Evolutionary conservation across 2,888 invertebrate genomes (phyloP).

Genomic region (Tyria jacobaeae): DNA sequence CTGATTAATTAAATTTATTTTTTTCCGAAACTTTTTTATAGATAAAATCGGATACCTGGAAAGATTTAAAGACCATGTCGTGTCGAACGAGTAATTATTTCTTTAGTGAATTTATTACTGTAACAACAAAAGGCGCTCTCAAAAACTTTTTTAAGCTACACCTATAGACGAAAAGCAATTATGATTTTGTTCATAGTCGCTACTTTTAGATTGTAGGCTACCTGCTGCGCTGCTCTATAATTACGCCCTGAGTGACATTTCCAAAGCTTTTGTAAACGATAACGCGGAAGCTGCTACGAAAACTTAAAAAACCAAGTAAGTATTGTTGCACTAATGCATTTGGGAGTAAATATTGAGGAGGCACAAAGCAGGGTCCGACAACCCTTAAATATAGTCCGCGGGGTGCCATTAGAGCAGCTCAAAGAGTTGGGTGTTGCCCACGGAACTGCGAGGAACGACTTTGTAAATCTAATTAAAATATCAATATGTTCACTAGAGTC

Average conservation of each 20-base stretch:
- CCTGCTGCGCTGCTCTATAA: slow-evolving; percentile 83
- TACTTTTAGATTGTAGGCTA: slow-evolving; percentile 69
- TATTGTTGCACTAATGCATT: slow-evolving; percentile 85
- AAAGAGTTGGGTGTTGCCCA: slow-evolving; percentile 84
- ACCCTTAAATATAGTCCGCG: slow-evolving; percentile 83
- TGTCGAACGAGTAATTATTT: slow-evolving; percentile 52
- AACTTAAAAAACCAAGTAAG: slow-evolving; percentile 84
- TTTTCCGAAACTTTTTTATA: background rate
- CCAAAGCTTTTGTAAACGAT: slow-evolving; percentile 84
- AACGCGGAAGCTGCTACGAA: slow-evolving; percentile 85
- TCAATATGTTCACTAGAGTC: slow-evolving; percentile 83
- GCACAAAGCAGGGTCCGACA: slow-evolving; percentile 80
- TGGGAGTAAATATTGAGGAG: slow-evolving; percentile 86
- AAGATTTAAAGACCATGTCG: slow-evolving; percentile 31
- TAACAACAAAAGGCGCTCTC: slow-evolving; percentile 64
- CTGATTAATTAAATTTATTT: background rate
- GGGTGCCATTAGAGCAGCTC: slow-evolving; percentile 84
- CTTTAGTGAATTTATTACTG: slow-evolving; percentile 57
- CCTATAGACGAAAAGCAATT: slow-evolving; percentile 76
- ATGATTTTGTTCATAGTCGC: slow-evolving; percentile 69
- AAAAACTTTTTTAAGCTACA: slow-evolving; percentile 64
- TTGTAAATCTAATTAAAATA: slow-evolving; percentile 87
- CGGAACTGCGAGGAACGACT: slow-evolving; percentile 74
- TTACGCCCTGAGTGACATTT: slow-evolving; percentile 83
- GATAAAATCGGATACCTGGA: slow-evolving; percentile 16